These are phyloP conservation scores for Orchestes rusci DNA, from an alignment of 2,888 invertebrate genomes.

Conservation along the genomic window DNA sequence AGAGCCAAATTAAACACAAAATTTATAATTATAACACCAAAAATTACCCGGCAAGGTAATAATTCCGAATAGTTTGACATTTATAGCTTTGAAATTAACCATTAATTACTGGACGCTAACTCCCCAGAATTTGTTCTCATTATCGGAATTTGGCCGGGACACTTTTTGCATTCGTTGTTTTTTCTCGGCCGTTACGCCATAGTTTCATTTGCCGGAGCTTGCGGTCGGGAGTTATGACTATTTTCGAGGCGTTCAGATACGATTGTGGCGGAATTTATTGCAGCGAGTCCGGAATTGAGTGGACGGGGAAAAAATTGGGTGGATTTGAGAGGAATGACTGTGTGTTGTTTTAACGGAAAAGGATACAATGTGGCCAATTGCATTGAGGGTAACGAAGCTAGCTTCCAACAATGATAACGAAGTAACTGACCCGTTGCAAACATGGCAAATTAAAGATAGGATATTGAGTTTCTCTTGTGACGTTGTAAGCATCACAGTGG, in stretches of 20 bases:
- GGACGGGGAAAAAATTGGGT: no score
- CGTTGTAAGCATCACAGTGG: no score
- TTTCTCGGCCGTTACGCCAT: slow-evolving; percentile 10
- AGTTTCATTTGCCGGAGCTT: slow-evolving; percentile 20
- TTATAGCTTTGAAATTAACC: not conserved
- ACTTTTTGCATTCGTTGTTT: slow-evolving; percentile 9
- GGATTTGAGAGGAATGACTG: no score
- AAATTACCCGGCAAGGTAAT: not conserved
- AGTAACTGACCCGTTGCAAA: no score
- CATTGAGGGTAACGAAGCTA: no score
- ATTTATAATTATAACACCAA: not conserved
- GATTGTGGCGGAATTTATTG: slow-evolving; percentile 20
- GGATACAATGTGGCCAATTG: no score
- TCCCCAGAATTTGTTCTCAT: slow-evolving; percentile 10
- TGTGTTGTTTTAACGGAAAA: no score
- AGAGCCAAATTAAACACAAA: not conserved
- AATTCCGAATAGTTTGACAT: not conserved
- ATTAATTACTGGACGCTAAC: not conserved
- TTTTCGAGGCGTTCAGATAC: slow-evolving; percentile 14
- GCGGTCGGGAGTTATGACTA: slow-evolving; percentile 15
- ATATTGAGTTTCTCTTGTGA: no score
- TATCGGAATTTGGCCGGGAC: slow-evolving; percentile 11
- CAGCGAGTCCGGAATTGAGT: no score
- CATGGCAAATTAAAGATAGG: no score
- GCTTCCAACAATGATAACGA: no score